Conservation (phyloP, 2,797 vertebrate genomes). For the Gambusia yucatana region DNA sequence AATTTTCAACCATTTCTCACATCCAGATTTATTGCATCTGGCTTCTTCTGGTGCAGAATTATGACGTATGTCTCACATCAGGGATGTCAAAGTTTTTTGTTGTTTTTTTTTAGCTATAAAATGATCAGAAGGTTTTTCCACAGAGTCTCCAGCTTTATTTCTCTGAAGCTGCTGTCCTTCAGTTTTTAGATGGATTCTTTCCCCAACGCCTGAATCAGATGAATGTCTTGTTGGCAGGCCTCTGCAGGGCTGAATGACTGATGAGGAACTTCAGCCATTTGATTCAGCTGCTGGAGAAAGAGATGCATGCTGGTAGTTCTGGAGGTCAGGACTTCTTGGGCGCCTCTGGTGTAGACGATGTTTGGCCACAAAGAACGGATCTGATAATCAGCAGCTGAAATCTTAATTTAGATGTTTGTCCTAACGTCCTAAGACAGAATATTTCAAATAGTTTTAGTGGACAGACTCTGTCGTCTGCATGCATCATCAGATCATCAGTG, state of each 20-base stretch:
- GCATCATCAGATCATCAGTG: constrained; percentile 12
- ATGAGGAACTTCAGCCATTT: not conserved
- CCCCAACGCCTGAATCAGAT: not conserved
- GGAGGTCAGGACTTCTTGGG: not conserved
- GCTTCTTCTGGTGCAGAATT: no score
- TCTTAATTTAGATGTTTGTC: not conserved
- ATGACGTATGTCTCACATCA: no score
- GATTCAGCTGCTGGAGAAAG: not conserved
- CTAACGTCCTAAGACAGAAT: not conserved
- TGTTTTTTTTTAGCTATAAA: not conserved
- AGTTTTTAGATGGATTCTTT: not conserved
- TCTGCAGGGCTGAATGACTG: not conserved
- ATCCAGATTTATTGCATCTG: no score
- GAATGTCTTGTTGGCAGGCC: not conserved
- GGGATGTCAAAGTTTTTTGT: no score
- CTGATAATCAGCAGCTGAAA: not conserved
- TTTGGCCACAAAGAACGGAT: no score
- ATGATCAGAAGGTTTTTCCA: not conserved
- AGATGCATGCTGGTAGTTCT: not conserved
- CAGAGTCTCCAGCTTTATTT: not conserved
- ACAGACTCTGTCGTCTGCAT: not conserved
- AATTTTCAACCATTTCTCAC: no score
- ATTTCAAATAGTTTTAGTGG: not conserved
- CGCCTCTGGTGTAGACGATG: not conserved
- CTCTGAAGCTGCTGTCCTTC: not conserved